Conservation (phyloP, 2,797 vertebrate species). For the Alcedo atthis region DNA sequence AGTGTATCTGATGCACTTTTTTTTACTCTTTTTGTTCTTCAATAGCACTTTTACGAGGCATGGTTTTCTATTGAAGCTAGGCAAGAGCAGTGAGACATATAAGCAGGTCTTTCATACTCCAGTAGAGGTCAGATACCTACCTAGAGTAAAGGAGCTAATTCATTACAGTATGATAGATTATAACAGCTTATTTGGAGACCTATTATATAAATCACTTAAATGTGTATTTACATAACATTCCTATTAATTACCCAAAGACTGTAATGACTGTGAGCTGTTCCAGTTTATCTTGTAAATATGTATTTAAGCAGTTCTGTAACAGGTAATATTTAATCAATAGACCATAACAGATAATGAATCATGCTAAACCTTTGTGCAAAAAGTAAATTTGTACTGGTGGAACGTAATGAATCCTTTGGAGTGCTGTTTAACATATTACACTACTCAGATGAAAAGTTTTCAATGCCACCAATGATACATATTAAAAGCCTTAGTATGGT, state of each 20-base stretch:
- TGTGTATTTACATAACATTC: conserved; percentile 80
- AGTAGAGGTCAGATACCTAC: conserved; percentile 77
- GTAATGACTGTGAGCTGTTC: conserved; percentile 64
- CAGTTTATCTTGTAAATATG: conserved; percentile 72
- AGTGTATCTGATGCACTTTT: background rate
- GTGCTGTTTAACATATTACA: background rate
- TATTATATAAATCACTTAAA: conserved; percentile 82
- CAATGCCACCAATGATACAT: background rate
- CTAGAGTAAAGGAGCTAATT: conserved; percentile 73
- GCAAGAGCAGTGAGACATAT: conserved; percentile 33
- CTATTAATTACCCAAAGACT: conserved; percentile 80
- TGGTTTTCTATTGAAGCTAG: background rate
- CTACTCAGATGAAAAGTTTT: background rate
- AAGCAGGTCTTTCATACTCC: conserved; percentile 68
- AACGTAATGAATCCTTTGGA: conserved; percentile 35
- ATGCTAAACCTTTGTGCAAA: conserved; percentile 62
- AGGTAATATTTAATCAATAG: conserved; percentile 71
- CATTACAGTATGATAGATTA: conserved; percentile 76
- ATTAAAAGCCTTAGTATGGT: background rate
- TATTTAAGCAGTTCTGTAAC: conserved; percentile 66
- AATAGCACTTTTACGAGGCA: background rate
- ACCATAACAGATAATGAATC: conserved; percentile 69
- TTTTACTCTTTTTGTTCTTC: background rate
- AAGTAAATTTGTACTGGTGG: conserved; percentile 54
- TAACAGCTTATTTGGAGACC: conserved; percentile 74